Percentiles rank a stretch among this genome's conserved stretches.
These are phyloP conservation scores for Stenchaetothrips biformis DNA, from an alignment of 2,888 invertebrate species.

Conservation along the genomic window DNA sequence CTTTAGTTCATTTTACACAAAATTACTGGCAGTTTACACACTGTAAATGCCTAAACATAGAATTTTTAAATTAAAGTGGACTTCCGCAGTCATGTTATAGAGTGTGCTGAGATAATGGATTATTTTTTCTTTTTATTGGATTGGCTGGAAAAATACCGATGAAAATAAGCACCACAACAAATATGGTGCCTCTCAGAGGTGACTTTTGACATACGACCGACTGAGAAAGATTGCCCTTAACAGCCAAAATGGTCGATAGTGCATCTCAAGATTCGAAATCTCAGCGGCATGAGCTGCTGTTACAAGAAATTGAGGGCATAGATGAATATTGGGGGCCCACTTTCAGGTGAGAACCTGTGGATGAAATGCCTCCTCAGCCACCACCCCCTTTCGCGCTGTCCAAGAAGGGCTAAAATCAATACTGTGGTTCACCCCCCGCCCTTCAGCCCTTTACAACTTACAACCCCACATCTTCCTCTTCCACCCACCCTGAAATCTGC, in stretches of 20 bases:
- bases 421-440: background rate
- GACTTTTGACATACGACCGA: background rate
- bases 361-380: background rate
- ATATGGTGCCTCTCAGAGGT: background rate
- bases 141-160: too few relatives aligned
- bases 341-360: slow-evolving; percentile 57
- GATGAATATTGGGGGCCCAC: slow-evolving; percentile 91
- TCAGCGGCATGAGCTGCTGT: slow-evolving; percentile 55
- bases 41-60: background rate
- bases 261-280: slow-evolving; percentile 37
- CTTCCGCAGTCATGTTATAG: background rate
- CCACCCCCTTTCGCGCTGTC: slow-evolving; percentile 29
- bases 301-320: slow-evolving; percentile 81
- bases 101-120: background rate
- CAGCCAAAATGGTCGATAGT: background rate
- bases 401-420: slow-evolving; percentile 5
- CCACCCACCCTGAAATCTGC: background rate
- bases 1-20: background rate
- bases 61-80: background rate
- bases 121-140: background rate
- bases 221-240: background rate
- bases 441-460: background rate
- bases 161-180: background rate
- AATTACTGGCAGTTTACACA: background rate
- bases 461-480: background rate